Percentiles rank a stretch among this genome's conserved stretches.
These are phyloP conservation scores for Rattus norvegicus DNA, from an alignment of 2,113 vertebrate species.

Conservation along the genomic window DNA sequence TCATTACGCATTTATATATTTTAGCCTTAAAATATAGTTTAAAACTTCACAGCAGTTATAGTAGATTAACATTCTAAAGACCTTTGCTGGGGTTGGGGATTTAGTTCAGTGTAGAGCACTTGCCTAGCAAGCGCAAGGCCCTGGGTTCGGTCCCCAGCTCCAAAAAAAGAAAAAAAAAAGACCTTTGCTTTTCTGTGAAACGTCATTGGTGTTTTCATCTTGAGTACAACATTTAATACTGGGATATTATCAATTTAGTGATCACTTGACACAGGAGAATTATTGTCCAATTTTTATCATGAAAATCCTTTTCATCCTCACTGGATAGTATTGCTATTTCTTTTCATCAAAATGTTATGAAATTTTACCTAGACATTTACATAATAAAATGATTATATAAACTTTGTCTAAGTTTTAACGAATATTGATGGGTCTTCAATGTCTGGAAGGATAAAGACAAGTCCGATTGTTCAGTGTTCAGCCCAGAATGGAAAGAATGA, in stretches of 20 bases:
- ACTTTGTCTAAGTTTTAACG: neutral
- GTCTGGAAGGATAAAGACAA: neutral
- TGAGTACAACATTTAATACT: neutral
- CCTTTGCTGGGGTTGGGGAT: no score
- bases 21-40: neutral
- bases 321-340: neutral
- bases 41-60: neutral
- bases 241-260: neutral
- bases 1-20: neutral
- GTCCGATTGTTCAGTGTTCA: neutral
- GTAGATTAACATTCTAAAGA: neutral
- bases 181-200: neutral
- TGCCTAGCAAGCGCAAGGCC: no score
- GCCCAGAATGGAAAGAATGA: neutral
- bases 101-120: no score
- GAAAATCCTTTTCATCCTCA: neutral
- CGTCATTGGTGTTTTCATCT: neutral
- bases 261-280: conserved; percentile 1
- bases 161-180: no score
- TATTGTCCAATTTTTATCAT: neutral
- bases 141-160: no score
- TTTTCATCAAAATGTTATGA: conserved; percentile 21
- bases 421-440: neutral
- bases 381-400: conserved; percentile 24
- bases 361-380: conserved; percentile 19